phyloP scores from a whole-genome alignment of 2,113 vertebrate genomes.

The Cepphus grylle region DNA sequence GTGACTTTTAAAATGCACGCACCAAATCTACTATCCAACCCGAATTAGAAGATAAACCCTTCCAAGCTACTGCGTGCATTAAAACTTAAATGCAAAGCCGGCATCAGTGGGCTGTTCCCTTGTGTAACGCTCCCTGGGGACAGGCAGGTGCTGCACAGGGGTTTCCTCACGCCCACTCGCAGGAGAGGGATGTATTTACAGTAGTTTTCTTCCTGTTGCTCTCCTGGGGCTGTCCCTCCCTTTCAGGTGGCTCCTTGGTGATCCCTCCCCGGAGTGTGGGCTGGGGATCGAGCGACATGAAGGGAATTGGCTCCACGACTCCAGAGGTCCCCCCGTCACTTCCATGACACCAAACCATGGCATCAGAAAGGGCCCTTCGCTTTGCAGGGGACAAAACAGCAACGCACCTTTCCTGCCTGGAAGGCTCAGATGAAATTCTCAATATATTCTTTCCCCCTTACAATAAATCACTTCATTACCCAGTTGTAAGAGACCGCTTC shows the following conservation, averaged over 20 bases:
- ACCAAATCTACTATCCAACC: not conserved
- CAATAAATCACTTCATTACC: not conserved
- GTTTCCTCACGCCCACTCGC: accelerated
- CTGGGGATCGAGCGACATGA: accelerated
- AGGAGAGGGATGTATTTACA: not conserved
- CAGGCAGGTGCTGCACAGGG: accelerated
- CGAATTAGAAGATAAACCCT: not conserved
- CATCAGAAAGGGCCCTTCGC: not conserved
- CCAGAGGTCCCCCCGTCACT: not conserved
- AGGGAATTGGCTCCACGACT: not conserved
- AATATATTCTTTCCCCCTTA: accelerated
- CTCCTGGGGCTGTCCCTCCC: not conserved
- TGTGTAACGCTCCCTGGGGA: not conserved
- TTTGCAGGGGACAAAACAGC: not conserved
- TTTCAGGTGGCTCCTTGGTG: not conserved
- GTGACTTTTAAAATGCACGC: not conserved
- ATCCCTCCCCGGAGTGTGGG: not conserved
- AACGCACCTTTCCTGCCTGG: not conserved
- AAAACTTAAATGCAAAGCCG: not conserved
- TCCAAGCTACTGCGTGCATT: not conserved
- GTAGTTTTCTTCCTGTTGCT: not conserved
- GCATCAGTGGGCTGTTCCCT: not conserved
- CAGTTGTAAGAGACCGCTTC: not conserved
- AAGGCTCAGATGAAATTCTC: not conserved
- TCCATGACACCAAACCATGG: not conserved